Evolutionary conservation across 1,140 invertebrate genomes (phyloP).

Genomic region (Cydia splendana): DNA sequence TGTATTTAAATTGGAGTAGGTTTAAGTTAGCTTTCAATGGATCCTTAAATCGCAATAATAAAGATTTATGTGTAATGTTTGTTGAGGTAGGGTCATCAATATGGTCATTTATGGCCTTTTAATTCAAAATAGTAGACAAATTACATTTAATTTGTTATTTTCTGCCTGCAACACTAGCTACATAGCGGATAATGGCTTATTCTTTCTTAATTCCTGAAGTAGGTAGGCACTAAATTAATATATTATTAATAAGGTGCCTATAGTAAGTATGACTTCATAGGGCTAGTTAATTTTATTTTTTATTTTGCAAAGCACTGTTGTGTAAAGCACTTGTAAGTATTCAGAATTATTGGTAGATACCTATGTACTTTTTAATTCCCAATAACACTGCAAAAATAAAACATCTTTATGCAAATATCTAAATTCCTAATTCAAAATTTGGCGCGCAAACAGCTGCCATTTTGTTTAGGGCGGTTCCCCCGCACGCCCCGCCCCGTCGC

Average conservation of each 20-base stretch:
- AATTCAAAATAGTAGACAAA: not conserved
- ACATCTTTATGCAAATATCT: constrained; percentile 29
- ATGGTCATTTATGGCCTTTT: not conserved
- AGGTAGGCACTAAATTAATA: no score
- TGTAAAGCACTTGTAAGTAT: no score
- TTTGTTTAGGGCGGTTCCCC: constrained; percentile 75
- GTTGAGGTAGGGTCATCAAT: constrained; percentile 39
- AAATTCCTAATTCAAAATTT: constrained; percentile 70
- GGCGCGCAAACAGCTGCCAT: constrained; percentile 74
- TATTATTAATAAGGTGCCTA: not conserved
- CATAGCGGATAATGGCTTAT: no score
- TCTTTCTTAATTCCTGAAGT: no score
- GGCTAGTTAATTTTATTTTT: not conserved
- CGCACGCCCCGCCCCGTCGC: constrained; percentile 61
- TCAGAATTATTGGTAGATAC: not conserved
- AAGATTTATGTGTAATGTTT: constrained; percentile 77
- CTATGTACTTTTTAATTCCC: not conserved
- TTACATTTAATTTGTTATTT: not conserved
- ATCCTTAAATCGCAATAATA: constrained; percentile 80
- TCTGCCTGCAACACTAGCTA: not conserved
- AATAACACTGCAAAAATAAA: not conserved
- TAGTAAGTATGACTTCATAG: not conserved
- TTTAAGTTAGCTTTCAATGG: constrained; percentile 79
- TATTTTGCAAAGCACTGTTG: not conserved
- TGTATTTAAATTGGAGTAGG: constrained; percentile 41